Evolutionary conservation across 2,888 invertebrate genomes (phyloP), one percentile per base, ranked within the genome.

Genomic region (Cheilosia vulpina): DNA sequence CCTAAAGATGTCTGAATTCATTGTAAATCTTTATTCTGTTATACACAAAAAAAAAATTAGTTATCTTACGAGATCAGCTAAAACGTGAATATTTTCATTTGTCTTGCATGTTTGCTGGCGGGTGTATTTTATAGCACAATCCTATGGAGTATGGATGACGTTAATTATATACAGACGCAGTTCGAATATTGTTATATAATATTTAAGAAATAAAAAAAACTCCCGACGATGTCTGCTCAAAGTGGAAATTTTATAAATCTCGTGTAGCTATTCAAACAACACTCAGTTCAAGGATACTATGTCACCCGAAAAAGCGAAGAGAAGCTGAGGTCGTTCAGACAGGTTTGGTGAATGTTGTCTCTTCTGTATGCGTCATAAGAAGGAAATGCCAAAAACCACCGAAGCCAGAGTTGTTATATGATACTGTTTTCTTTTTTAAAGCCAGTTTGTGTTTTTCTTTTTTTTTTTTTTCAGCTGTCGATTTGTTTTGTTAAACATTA

Each of bases 301-400:
- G 24, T 15, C 21, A 55, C 9, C 21, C 9, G 15, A 62, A 34
- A 55, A 57, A 50, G 17, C 24, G 27, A 19, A 47, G 9, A 19
- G 24, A 45, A 4, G 17, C 17, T 34, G 72, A 31, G 60, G 72
- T 62, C 50, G 41, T 60, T 19, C 11, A 9, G 17, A 60, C 71
- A 58, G 50, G 58, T 71, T 71, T 58, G 60, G 41, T 19, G 31
- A 43, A 55, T 55, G 43, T 19, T 41, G 43, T 53, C 21, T 34
- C 24, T 15, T 21, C 21, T 45, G n/a, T 55, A 63, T 75, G 65
- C 24, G 65, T 63, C 75, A 75, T 34, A n/a, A 11, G 55, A 65
- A 47, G 63, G 65, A 65, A 75, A 65, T 65, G 47, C 65, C 57
- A 47, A 41, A 57, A 57, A 19, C 27, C 55, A 43, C 9, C 52